These are phyloP conservation scores for Tetramorium alpestre DNA, from an alignment of 1,140 invertebrate species.

Conservation along the genomic window DNA sequence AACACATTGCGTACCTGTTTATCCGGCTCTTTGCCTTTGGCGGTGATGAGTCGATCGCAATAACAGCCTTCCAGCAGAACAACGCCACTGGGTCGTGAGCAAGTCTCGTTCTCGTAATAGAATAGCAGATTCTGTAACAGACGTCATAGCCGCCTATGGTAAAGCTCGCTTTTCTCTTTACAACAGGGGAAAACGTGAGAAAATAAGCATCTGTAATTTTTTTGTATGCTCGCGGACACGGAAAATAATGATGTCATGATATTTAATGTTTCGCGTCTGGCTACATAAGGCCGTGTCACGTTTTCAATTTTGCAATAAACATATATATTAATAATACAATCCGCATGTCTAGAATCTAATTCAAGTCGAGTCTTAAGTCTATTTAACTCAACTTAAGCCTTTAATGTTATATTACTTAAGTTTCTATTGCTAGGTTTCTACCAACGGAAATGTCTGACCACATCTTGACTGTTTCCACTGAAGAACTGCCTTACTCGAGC, in stretches of 20 bases:
- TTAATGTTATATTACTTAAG: not conserved
- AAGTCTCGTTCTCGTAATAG: conserved; percentile 95
- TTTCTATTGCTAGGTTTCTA: not conserved
- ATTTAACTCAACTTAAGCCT: not conserved
- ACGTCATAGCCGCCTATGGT: not conserved
- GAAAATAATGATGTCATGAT: not conserved
- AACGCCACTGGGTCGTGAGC: conserved; percentile 92
- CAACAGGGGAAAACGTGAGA: not conserved
- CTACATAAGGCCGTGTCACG: not conserved
- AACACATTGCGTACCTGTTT: conserved; percentile 86
- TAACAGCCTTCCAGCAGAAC: conserved; percentile 96
- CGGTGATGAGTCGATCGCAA: conserved; percentile 91
- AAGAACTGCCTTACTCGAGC: not conserved
- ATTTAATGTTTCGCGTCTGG: not conserved
- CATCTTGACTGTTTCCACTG: conserved; percentile 12
- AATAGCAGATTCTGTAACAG: conserved; percentile 93
- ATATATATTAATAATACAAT: not conserved
- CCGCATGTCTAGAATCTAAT: not conserved
- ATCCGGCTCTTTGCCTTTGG: conserved; percentile 86
- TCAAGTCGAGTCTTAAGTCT: not conserved
- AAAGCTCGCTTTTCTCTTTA: not conserved
- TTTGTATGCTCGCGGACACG: not conserved
- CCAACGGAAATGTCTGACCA: not conserved
- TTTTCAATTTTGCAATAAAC: not conserved
- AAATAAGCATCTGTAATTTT: conserved; percentile 7